Conservation (phyloP, 2,888 invertebrate genomes). For the Apamea monoglypha region DNA sequence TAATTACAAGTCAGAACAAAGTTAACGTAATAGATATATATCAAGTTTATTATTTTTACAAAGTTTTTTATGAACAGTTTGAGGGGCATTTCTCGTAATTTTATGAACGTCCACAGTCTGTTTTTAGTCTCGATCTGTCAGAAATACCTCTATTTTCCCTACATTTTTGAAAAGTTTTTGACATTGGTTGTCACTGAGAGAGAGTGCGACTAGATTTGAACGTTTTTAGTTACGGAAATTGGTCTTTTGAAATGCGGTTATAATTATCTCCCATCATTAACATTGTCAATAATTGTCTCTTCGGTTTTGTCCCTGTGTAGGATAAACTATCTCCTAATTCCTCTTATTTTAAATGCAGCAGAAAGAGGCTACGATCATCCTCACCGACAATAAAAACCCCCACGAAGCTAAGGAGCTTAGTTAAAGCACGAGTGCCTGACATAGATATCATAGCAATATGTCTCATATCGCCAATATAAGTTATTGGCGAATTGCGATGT, state of each 20-base stretch:
- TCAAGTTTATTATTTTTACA: background rate
- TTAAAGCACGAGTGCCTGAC: constrained; percentile 17
- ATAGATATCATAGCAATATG: constrained; percentile 10
- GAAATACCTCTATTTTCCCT: no score
- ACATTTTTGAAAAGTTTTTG: no score
- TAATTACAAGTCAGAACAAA: background rate
- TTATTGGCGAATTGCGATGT: background rate
- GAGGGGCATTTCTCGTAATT: background rate
- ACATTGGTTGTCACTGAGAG: no score
- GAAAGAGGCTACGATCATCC: no score
- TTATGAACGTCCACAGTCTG: background rate
- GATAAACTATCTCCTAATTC: background rate
- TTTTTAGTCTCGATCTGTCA: no score
- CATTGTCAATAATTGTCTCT: background rate
- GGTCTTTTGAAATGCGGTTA: background rate
- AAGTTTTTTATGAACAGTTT: background rate
- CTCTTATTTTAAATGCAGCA: background rate
- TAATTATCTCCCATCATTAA: background rate
- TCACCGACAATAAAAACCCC: background rate
- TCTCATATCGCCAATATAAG: background rate
- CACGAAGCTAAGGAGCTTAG: background rate
- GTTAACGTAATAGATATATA: background rate
- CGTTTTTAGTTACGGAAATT: no score
- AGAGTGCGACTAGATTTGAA: no score
- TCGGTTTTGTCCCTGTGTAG: no score